Evolutionary conservation across 2,113 vertebrate species (phyloP).

Genomic region (Alligator mississippiensis): DNA sequence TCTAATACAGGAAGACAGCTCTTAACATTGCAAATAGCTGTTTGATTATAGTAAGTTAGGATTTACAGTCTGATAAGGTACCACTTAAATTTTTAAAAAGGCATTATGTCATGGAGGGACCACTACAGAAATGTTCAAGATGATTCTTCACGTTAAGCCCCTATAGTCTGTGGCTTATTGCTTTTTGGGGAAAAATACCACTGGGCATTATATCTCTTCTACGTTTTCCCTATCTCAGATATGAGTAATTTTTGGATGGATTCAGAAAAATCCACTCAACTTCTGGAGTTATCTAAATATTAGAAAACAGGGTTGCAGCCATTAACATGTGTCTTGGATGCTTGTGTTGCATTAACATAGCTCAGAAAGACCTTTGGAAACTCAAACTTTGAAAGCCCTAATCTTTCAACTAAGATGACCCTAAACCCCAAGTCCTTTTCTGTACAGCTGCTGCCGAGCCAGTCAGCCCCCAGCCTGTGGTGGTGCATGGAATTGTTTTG

Average conservation of each 20-base stretch:
- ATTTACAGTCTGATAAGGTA: background rate
- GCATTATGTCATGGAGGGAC: background rate
- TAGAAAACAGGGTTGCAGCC: slow-evolving; percentile 8
- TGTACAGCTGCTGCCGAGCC: no score
- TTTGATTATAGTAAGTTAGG: background rate
- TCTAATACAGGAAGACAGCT: background rate
- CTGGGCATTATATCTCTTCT: slow-evolving; percentile 23
- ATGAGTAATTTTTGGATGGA: slow-evolving; percentile 22
- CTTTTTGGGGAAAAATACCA: background rate
- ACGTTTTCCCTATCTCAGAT: slow-evolving; percentile 15
- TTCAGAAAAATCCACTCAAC: fast-evolving
- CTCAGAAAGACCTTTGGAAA: background rate
- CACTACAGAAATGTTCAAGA: background rate
- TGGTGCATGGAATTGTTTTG: no score
- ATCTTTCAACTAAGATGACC: no score
- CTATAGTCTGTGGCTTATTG: background rate
- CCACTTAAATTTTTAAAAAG: background rate
- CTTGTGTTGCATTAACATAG: slow-evolving; percentile 23
- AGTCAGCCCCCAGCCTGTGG: no score
- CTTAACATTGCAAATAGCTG: background rate
- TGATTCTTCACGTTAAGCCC: background rate
- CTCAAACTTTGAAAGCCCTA: background rate
- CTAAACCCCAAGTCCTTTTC: no score
- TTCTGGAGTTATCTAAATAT: background rate
- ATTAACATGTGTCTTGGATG: background rate